Percentiles rank a stretch among this genome's conserved stretches.
Conservation (phyloP, 2,113 vertebrate species). For the Lutjanus erythropterus region DNA sequence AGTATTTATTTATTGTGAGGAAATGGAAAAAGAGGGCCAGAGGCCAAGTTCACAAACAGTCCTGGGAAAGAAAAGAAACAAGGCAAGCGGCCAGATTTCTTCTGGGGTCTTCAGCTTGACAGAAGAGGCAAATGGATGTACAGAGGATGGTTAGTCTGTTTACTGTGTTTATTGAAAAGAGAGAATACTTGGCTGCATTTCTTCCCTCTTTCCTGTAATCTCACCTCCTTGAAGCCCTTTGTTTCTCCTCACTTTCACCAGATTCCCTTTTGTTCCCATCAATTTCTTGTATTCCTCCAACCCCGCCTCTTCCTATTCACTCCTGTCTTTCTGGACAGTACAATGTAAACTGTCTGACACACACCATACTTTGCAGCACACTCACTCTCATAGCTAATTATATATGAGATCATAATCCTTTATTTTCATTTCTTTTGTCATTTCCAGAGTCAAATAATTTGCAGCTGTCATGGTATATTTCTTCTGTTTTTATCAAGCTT, state of each 20-base stretch:
- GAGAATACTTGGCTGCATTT: conserved; percentile 7
- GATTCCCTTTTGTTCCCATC: neutral
- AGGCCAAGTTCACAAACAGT: conserved; percentile 69
- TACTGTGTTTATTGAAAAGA: conserved; percentile 37
- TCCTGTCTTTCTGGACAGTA: neutral
- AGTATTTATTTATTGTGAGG: conserved; percentile 77
- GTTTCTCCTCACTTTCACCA: conserved; percentile 13
- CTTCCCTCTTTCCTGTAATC: conserved; percentile 7
- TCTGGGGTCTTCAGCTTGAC: conserved; percentile 11
- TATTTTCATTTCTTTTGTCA: neutral
- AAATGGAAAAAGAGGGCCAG: conserved; percentile 72
- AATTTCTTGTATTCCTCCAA: neutral
- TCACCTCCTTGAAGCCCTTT: neutral
- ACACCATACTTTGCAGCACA: neutral
- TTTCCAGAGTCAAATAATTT: neutral
- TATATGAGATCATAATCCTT: neutral
- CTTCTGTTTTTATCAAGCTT: conserved; percentile 13
- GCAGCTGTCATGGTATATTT: neutral
- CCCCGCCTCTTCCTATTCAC: neutral
- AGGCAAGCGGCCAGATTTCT: conserved; percentile 54
- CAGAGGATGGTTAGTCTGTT: conserved; percentile 28
- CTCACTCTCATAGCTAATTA: neutral
- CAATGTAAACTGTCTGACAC: neutral
- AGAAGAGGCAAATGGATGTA: conserved; percentile 17
- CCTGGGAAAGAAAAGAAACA: conserved; percentile 68